Evolutionary conservation across 2,797 vertebrate species (phyloP).

Genomic region (Thamnophis elegans): DNA sequence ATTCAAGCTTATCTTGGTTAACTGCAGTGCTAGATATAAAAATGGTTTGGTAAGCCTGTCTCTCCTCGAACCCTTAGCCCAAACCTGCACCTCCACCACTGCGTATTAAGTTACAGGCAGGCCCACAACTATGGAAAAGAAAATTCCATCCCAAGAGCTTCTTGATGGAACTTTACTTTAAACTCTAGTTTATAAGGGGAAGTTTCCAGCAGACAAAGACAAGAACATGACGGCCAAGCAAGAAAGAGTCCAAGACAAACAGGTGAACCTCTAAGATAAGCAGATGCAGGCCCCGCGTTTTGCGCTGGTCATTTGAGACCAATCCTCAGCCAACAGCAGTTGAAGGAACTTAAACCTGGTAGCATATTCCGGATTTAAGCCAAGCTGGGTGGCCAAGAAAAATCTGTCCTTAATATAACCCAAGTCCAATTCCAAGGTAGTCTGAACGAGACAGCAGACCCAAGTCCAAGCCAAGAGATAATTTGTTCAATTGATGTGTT

Average conservation of each 20-base stretch:
- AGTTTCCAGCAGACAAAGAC: constrained; percentile 8
- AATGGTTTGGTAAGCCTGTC: background rate
- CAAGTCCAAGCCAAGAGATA: background rate
- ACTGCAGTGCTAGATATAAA: background rate
- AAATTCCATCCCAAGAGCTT: constrained; percentile 27
- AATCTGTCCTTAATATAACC: background rate
- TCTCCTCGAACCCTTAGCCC: background rate
- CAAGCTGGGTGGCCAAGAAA: background rate
- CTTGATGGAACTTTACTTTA: constrained; percentile 20
- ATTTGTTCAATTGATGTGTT: background rate
- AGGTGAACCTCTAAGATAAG: constrained; percentile 31
- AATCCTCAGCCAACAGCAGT: background rate
- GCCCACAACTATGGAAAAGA: background rate
- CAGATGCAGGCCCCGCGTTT: background rate
- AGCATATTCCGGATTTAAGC: background rate
- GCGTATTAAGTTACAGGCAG: background rate
- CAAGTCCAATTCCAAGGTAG: background rate
- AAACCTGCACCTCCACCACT: background rate
- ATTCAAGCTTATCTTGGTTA: background rate
- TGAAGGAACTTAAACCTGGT: constrained; percentile 8
- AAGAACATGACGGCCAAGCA: constrained; percentile 9
- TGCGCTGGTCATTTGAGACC: constrained; percentile 3
- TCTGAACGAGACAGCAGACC: background rate
- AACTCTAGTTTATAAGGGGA: constrained; percentile 17
- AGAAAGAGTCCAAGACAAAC: constrained; percentile 15